These are phyloP conservation scores for Choristoneura rosaceana DNA, from an alignment of 2,888 invertebrate genomes.

Conservation along the genomic window DNA sequence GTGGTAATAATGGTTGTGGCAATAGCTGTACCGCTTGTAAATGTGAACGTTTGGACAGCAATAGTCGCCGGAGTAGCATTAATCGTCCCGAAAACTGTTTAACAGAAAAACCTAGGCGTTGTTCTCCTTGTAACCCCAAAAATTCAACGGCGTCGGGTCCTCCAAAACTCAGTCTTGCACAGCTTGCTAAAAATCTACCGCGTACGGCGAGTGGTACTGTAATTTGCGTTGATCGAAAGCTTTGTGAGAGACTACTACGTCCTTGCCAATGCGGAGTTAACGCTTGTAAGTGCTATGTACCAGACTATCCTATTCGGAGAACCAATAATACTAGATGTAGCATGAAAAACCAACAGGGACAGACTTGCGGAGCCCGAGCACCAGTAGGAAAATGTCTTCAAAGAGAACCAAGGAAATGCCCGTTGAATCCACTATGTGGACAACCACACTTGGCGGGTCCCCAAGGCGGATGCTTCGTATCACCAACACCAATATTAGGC, in stretches of 20 bases:
- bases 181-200: not conserved
- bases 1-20: too few relatives aligned
- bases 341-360: not conserved
- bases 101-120: not conserved
- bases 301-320: not conserved
- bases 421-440: conserved; percentile 3
- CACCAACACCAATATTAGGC: not conserved
- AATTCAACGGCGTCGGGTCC: not conserved
- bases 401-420: not conserved
- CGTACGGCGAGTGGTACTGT: not conserved
- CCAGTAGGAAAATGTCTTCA: conserved; percentile 3
- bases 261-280: not conserved
- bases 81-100: not conserved
- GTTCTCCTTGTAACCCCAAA: not conserved
- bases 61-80: not conserved
- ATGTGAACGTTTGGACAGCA: not conserved
- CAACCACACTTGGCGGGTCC: not conserved
- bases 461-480: not conserved
- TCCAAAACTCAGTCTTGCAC: not conserved
- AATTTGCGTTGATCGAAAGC: not conserved
- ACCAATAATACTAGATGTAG: not conserved
- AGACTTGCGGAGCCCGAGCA: not conserved
- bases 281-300: not conserved
- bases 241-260: not conserved
- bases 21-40: not conserved